These are phyloP conservation scores for Tyto alba DNA, from an alignment of 2,113 vertebrate genomes.

Conservation along the genomic window DNA sequence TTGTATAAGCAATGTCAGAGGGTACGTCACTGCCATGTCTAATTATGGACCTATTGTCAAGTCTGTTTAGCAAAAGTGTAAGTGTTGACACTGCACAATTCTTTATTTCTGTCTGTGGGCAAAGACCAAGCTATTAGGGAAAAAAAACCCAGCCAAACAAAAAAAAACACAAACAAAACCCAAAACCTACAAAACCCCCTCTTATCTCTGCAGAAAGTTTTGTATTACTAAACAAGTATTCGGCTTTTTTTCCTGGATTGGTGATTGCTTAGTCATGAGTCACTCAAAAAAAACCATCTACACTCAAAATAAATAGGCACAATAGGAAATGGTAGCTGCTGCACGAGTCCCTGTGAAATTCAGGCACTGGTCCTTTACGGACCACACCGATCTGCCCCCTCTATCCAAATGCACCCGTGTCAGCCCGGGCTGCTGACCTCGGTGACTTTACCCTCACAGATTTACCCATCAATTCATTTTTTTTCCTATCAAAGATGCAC, in stretches of 20 bases:
- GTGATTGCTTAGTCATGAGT: background rate
- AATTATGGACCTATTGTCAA: background rate
- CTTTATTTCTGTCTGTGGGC: background rate
- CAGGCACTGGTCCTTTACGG: background rate
- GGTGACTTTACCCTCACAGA: background rate
- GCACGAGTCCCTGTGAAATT: background rate
- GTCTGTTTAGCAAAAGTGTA: background rate
- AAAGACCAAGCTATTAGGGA: background rate
- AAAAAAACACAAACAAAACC: too few species aligned
- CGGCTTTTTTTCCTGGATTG: background rate
- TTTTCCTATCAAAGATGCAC: background rate
- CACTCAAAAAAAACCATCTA: background rate
- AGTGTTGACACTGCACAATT: background rate
- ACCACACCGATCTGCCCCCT: background rate
- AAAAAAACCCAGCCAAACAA: background rate
- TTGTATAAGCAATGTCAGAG: background rate
- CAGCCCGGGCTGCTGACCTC: background rate
- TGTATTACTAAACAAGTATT: background rate
- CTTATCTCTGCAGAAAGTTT: background rate
- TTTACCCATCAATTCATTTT: background rate
- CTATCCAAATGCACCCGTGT: background rate
- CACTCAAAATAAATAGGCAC: background rate
- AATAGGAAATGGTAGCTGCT: background rate
- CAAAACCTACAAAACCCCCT: rapidly evolving
- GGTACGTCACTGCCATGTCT: background rate